These are phyloP conservation scores for Calameuta idolon DNA, from an alignment of 2,888 invertebrate species.

Conservation along the genomic window DNA sequence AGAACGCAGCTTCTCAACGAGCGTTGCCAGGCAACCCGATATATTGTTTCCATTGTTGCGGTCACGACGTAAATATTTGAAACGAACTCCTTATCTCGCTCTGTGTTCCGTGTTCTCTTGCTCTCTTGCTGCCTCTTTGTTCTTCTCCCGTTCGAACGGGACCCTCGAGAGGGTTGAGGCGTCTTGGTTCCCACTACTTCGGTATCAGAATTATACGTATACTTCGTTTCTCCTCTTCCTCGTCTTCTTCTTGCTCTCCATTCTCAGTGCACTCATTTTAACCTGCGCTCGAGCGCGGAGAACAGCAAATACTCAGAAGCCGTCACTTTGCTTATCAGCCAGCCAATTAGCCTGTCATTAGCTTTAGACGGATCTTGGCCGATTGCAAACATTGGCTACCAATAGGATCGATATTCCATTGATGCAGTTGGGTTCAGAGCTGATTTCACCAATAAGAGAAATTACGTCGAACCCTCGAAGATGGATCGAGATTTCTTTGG, in stretches of 20 bases:
- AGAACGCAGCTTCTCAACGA: conserved; percentile 30
- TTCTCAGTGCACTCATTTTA: conserved; percentile 24
- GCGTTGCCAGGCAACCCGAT: conserved; percentile 38
- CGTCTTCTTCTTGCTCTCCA: conserved; percentile 27
- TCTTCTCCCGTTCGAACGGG: neutral
- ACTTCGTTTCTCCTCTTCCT: conserved; percentile 17
- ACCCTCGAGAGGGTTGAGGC: neutral
- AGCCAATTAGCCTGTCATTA: neutral
- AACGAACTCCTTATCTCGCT: conserved; percentile 21
- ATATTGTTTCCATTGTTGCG: conserved; percentile 44
- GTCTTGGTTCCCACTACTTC: neutral
- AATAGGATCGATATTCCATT: neutral
- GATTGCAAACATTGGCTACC: neutral
- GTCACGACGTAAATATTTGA: conserved; percentile 39
- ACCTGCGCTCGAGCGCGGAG: neutral
- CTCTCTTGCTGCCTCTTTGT: conserved; percentile 24
- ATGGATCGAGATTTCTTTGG: neutral
- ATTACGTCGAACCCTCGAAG: neutral
- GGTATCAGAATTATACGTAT: neutral
- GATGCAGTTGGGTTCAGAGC: neutral
- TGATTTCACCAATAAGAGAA: neutral
- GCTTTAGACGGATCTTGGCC: neutral
- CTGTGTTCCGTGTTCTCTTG: conserved; percentile 10
- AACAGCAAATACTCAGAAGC: neutral
- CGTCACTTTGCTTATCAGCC: neutral